Evolutionary conservation across 2,888 invertebrate species (phyloP), one percentile per base, ranked within the genome.

Genomic region (Cataglyphis rosenhaueri): DNA sequence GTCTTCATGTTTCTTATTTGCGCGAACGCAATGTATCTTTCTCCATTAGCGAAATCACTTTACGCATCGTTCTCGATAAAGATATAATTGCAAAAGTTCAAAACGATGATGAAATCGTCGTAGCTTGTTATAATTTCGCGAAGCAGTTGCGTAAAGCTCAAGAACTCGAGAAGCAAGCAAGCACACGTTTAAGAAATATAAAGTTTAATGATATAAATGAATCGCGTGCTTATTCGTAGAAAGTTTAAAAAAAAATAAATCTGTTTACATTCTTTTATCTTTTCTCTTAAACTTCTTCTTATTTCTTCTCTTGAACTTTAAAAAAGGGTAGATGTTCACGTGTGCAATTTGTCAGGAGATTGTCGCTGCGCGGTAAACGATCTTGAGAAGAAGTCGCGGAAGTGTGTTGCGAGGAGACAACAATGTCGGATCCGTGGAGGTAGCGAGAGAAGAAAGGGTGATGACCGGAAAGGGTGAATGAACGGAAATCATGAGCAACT

Each of bases 391-490:
- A 84, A 86, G 88, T 83, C 82, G 71, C 85, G 86, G 84, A 86
- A 87, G 82, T 73, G 82, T 84, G 73, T 81, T 81, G 86, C 82
- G 62, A 86, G 86, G 84, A 90, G 87, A 87, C 85, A 86, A 91
- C 85, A 86, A 86, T 85, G 86, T 78, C 81, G 66, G 75, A 83
- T 59, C 66, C 57, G 61, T 38, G 75, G 81, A 85, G 83, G 65
- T 59, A 64, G 76, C 41, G 65, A 57, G 82, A 61, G 52, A 82
- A 83, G 86, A 90, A 88, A 89, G 92, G 91, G 88, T 91, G 92
- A 92, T 89, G 92, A 91, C 91, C 92, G 92, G 90, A 91, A 91
- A 90, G 91, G 91, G 92, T 92, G 92, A 92, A 92, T 88, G 92
- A 92, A 92, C 92, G 90, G 90, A 92, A 92, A 90, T 91, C 88